A percentile compares a stretch with the other conserved stretches of the same genome.
These are phyloP conservation scores for Crepidodera aurea DNA, from an alignment of 2,888 invertebrate species.

Conservation along the genomic window DNA sequence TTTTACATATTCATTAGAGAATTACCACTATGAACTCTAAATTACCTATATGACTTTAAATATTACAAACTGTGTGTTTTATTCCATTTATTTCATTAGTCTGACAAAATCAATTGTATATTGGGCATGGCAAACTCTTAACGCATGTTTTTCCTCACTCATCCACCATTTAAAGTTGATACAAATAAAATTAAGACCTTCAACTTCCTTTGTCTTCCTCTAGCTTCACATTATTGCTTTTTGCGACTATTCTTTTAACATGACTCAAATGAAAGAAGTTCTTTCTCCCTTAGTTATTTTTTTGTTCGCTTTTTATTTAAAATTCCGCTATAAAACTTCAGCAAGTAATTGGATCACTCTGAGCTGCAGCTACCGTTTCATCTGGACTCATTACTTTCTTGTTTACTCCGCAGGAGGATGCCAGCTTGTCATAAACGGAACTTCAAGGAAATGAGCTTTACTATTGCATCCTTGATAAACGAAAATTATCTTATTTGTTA, in stretches of 20 bases:
- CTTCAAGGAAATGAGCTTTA: slow-evolving; percentile 16
- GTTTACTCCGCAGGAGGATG: slow-evolving; percentile 9
- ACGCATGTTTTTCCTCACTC: too few species aligned
- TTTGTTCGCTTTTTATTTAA: slow-evolving; percentile 16
- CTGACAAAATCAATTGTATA: too few species aligned
- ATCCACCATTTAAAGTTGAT: too few species aligned
- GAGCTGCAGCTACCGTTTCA: slow-evolving; percentile 14
- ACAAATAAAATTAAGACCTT: not conserved
- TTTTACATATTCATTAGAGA: too few species aligned
- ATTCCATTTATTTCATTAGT: too few species aligned
- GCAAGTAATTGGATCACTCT: slow-evolving; percentile 24
- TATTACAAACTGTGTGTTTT: too few species aligned
- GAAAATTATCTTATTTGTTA: not conserved
- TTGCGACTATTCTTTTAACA: not conserved
- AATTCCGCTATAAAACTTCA: slow-evolving; percentile 14
- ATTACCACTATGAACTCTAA: too few species aligned
- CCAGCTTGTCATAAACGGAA: not conserved
- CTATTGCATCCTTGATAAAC: not conserved
- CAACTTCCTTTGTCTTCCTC: not conserved
- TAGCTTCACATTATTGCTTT: not conserved
- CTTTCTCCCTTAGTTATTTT: not conserved
- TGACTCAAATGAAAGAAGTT: not conserved
- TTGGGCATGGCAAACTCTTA: too few species aligned
- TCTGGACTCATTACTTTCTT: slow-evolving; percentile 25
- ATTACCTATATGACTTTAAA: too few species aligned